Conservation (phyloP, 2,797 vertebrate species). For the Simalia tracyae region DNA sequence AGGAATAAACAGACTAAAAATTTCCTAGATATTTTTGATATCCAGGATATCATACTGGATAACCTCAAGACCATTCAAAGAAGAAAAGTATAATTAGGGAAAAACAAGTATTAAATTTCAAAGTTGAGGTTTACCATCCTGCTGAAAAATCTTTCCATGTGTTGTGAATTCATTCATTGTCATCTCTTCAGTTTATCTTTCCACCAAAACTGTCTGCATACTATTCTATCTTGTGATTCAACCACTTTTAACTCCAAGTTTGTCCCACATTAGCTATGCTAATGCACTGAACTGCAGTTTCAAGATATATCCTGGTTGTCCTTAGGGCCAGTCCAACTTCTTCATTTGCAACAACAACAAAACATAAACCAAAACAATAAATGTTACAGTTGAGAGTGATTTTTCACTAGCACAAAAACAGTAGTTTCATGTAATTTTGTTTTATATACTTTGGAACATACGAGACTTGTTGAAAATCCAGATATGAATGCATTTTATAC, state of each 20-base stretch:
- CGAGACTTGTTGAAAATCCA: not conserved
- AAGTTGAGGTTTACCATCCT: not conserved
- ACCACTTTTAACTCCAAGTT: not conserved
- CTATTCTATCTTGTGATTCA: not conserved
- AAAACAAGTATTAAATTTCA: not conserved
- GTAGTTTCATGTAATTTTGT: not conserved
- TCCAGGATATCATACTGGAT: not conserved
- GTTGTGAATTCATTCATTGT: not conserved
- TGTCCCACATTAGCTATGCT: not conserved
- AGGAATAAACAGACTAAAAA: not conserved
- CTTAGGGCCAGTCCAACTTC: not conserved
- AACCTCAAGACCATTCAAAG: not conserved
- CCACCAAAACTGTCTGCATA: not conserved
- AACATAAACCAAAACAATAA: not conserved
- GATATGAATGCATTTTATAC: not conserved
- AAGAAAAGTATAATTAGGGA: not conserved
- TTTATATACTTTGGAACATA: not conserved
- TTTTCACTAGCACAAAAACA: not conserved
- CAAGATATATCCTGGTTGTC: not conserved
- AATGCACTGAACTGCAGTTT: not conserved
- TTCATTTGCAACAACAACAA: not conserved
- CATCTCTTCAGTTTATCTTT: constrained; percentile 6
- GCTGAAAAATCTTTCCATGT: not conserved
- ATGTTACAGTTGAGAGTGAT: not conserved
- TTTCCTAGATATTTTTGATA: not conserved